A percentile compares a stretch with the other conserved stretches of the same genome.
Conservation (phyloP, 1,140 invertebrate species). For the Cylas formicarius region DNA sequence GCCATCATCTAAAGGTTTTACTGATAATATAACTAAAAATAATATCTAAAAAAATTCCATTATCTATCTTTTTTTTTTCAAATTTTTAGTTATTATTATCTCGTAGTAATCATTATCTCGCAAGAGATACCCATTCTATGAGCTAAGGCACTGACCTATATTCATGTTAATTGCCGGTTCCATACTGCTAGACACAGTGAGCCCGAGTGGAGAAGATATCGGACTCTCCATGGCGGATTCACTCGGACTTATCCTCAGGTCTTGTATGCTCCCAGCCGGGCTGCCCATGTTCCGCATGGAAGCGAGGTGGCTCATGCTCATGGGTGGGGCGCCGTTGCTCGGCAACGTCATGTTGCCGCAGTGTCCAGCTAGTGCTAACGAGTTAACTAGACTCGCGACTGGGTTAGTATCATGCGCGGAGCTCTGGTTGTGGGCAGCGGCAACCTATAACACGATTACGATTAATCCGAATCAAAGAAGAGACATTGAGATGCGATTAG, state of each 20-base stretch:
- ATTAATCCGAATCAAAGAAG: no score
- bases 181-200: conserved; percentile 38
- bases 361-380: conserved; percentile 37
- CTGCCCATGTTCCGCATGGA: conserved; percentile 38
- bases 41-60: no score
- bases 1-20: no score
- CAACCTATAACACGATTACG: conserved; percentile 35
- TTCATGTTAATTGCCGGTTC: conserved; percentile 35
- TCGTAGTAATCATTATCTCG: no score
- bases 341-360: conserved; percentile 40
- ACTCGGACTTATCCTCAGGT: conserved; percentile 39
- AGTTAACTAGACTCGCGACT: conserved; percentile 41
- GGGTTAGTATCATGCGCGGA: conserved; percentile 48
- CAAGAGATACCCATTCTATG: conserved; percentile 41
- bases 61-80: no score
- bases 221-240: conserved; percentile 43
- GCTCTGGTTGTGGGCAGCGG: conserved; percentile 50
- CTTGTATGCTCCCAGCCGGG: conserved; percentile 39
- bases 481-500: no score
- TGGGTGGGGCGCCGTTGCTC: conserved; percentile 38
- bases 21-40: no score
- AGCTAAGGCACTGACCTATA: conserved; percentile 38
- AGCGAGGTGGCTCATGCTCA: conserved; percentile 36
- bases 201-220: conserved; percentile 46
- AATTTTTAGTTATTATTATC: no score